These are phyloP conservation scores for Dinoponera quadriceps DNA, from an alignment of 1,140 invertebrate species.

Conservation along the genomic window DNA sequence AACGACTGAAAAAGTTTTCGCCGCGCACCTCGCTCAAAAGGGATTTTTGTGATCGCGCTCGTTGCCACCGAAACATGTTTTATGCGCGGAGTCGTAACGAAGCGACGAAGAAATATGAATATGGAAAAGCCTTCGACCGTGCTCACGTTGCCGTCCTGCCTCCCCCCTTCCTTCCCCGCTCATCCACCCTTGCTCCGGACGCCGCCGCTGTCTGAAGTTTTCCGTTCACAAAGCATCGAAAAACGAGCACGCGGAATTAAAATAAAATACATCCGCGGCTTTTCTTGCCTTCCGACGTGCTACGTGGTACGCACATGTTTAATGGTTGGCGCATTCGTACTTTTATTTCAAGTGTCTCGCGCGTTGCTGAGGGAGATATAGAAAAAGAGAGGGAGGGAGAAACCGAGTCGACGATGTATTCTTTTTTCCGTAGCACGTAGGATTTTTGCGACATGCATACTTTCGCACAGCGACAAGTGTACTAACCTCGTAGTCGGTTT, in stretches of 20 bases:
- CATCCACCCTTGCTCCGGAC: background rate
- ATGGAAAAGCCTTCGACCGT: slow-evolving; percentile 33
- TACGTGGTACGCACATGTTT: slow-evolving; percentile 49
- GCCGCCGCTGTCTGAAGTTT: slow-evolving; percentile 15
- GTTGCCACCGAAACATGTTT: slow-evolving; percentile 11
- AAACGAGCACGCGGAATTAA: slow-evolving; percentile 28
- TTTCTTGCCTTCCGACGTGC: background rate
- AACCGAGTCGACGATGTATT: background rate
- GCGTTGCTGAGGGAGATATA: background rate
- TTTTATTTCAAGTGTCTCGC: slow-evolving; percentile 47
- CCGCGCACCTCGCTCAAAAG: background rate
- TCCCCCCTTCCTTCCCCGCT: background rate
- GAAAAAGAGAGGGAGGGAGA: background rate
- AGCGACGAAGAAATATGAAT: slow-evolving; percentile 51
- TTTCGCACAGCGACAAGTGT: slow-evolving; percentile 34
- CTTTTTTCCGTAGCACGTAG: slow-evolving; percentile 40
- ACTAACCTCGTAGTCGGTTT: slow-evolving; percentile 38
- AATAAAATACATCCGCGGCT: slow-evolving; percentile 35
- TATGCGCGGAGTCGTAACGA: slow-evolving; percentile 12
- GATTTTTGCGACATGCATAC: slow-evolving; percentile 30
- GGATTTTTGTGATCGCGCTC: slow-evolving; percentile 19
- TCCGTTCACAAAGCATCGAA: slow-evolving; percentile 19
- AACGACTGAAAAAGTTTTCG: slow-evolving; percentile 24
- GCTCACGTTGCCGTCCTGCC: background rate
- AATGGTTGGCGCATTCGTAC: slow-evolving; percentile 57